A percentile compares a stretch with the other conserved stretches of the same genome.
Conservation (phyloP, 2,888 invertebrate genomes). For the Phyllotreta cruciferae region DNA sequence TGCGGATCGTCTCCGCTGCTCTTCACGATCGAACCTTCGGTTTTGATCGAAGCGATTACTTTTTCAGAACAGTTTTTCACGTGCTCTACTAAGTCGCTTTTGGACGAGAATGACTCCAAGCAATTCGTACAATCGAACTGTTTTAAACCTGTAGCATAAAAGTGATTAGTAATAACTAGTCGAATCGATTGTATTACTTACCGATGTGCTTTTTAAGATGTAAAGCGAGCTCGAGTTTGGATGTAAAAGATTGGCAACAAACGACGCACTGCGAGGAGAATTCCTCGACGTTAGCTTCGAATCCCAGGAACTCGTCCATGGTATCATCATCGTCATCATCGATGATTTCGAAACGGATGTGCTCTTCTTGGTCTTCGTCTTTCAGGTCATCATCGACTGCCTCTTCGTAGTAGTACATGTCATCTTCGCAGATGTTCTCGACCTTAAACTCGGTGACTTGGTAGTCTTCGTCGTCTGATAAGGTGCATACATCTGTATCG, state of each 20-base stretch:
- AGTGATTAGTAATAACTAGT: neutral
- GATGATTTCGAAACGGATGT: constrained; percentile 24
- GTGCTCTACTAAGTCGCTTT: constrained; percentile 22
- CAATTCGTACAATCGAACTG: constrained; percentile 24
- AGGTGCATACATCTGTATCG: constrained; percentile 1
- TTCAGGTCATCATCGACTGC: neutral
- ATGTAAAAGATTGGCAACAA: constrained; percentile 21
- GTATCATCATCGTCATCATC: constrained; percentile 21
- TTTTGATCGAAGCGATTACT: constrained; percentile 1
- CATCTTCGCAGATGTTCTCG: neutral
- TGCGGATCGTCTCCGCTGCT: constrained; percentile 11
- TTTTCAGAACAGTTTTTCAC: constrained; percentile 12
- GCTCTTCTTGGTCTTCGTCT: constrained; percentile 14
- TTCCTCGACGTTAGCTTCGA: constrained; percentile 18
- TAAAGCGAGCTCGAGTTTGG: constrained; percentile 11
- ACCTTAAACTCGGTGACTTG: constrained; percentile 6
- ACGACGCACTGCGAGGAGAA: constrained; percentile 24
- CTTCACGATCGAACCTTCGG: neutral
- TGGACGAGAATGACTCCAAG: constrained; percentile 20
- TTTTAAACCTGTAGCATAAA: constrained; percentile 13
- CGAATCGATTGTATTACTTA: too few relatives aligned
- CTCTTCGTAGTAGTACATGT: neutral
- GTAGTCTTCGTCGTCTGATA: constrained; percentile 6
- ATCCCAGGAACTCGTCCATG: constrained; percentile 10
- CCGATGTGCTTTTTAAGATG: constrained; percentile 29